Evolutionary conservation across 1,140 invertebrate genomes (phyloP), one percentile per base, ranked within the genome.

Genomic region (Aphelenchoides fujianensis): DNA sequence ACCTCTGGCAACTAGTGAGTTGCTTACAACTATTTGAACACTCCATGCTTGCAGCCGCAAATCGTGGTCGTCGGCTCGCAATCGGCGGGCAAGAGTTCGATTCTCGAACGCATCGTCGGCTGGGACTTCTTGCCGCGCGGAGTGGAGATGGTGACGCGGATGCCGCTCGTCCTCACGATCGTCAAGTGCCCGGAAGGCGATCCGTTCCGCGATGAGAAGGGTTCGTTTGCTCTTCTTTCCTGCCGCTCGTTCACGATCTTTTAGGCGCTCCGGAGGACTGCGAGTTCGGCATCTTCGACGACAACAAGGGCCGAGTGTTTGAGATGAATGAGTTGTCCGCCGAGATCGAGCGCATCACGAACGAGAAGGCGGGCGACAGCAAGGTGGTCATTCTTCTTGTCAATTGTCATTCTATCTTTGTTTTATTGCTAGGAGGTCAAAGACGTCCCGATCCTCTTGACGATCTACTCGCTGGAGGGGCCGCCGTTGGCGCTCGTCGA

Each of bases 1-100:
- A 23, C 23, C 96, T 96, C 73, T 95, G 98, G 89, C 98, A 98
- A 84, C 91, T 97, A 79, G 96, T 99, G 72, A 89, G 98, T 80
- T 96, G 96, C 85, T 93, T 92, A 73, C 96, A 98, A 91, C 94
- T 96, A 89, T 88, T 86, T 37, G 28, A 72, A 72, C 71, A 31
- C 64, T 31, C 7, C 2, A n/a, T 63, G 19, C 19, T n/a, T 61
- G 28, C 1, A 30, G n/a, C 27, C n/a, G 48, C n/a, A 5, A 57
- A n/a, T n/a, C 72, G 2, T n/a, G n/a, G n/a, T n/a, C n/a, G n/a
- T 81, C 79, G n/a, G n/a, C n/a, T n/a, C n/a, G n/a, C 86, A 98
- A 93, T 98, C 95, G 87, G 95, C 95, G 63, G 97, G 97, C 55
- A 99, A 99, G 87, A 97, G 95, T 88, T 98, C 96, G 37, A 95